A percentile compares a stretch with the other conserved stretches of the same genome.
Evolutionary conservation across 2,113 vertebrate species (phyloP).

Genomic region (Pseudopipra pipra): DNA sequence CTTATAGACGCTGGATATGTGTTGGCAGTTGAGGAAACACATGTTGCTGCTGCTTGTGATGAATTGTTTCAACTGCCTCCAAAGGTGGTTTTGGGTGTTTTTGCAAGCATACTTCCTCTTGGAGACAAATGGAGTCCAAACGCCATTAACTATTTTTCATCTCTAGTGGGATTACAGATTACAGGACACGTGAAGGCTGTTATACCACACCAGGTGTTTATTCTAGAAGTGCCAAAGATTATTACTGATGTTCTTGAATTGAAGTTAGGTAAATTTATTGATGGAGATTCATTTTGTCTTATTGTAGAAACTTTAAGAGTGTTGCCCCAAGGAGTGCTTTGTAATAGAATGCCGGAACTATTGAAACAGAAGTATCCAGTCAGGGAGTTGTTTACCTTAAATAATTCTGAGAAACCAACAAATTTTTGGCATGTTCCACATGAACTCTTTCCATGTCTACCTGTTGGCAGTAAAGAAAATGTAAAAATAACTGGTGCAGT

Average conservation of each 20-base stretch:
- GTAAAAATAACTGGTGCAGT: slow-evolving; percentile 82
- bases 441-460: slow-evolving; percentile 70
- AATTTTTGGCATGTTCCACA: slow-evolving; percentile 73
- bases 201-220: slow-evolving; percentile 76
- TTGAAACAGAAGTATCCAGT: slow-evolving; percentile 15
- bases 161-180: slow-evolving; percentile 77
- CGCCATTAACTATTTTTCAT: slow-evolving; percentile 82
- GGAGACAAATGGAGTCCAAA: slow-evolving; percentile 73
- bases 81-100: slow-evolving; percentile 83
- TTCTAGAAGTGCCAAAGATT: slow-evolving; percentile 85
- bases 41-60: slow-evolving; percentile 76
- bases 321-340: slow-evolving; percentile 56
- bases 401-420: neutral
- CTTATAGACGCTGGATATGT: slow-evolving; percentile 86
- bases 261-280: slow-evolving; percentile 80
- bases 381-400: neutral
- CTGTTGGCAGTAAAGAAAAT: slow-evolving; percentile 72
- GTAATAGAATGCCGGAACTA: slow-evolving; percentile 55
- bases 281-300: slow-evolving; percentile 84
- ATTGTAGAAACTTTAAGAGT: slow-evolving; percentile 81
- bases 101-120: slow-evolving; percentile 85
- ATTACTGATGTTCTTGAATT: slow-evolving; percentile 77
- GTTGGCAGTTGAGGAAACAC: slow-evolving; percentile 67
- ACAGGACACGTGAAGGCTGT: slow-evolving; percentile 81
- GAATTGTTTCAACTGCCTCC: slow-evolving; percentile 86